A percentile compares a stretch with the other conserved stretches of the same genome.
Conservation (phyloP, 2,113 vertebrate species). For the Orcinus orca region DNA sequence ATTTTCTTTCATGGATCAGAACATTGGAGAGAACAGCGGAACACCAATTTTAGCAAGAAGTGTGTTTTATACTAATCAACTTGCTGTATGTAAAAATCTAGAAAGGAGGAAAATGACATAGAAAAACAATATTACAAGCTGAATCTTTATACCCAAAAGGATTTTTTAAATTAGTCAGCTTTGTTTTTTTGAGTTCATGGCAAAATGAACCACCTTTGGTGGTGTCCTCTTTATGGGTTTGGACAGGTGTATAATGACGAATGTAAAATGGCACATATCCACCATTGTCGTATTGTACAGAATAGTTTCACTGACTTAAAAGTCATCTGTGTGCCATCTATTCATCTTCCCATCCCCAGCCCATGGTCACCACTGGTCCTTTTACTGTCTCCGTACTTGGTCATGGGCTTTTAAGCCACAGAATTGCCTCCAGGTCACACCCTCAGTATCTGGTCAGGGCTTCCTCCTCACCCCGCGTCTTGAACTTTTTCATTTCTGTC, state of each 20-base stretch:
- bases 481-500: slow-evolving; percentile 22
- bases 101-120: background rate
- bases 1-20: background rate
- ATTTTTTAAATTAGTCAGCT: background rate
- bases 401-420: background rate
- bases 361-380: background rate
- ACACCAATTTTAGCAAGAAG: background rate
- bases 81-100: background rate
- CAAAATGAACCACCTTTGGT: background rate
- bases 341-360: background rate
- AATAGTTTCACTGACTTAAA: background rate
- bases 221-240: background rate
- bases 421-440: background rate
- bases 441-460: background rate
- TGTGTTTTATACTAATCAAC: background rate
- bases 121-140: background rate
- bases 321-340: background rate
- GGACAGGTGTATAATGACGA: background rate
- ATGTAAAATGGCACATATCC: background rate
- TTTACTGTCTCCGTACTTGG: background rate
- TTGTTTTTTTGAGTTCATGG: background rate
- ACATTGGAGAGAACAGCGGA: background rate
- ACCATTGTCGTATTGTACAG: background rate
- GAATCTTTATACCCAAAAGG: background rate
- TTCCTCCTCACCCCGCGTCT: background rate